Conservation (phyloP, 92 coral and sea anemone species). For the Scolanthus callimorphus region DNA sequence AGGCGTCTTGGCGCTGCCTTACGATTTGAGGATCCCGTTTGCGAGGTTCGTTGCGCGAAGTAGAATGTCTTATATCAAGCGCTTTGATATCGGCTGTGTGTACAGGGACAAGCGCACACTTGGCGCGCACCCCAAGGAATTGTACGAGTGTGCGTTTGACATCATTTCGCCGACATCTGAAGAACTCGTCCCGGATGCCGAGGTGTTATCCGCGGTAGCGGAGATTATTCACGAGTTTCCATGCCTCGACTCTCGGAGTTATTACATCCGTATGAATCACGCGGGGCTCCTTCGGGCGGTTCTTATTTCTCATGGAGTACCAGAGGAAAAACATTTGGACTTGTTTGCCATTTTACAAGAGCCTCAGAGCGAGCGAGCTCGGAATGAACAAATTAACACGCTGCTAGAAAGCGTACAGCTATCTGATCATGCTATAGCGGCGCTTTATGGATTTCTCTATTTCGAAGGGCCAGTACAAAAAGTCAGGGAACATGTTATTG, state of each 20-base stretch:
- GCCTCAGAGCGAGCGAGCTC: constrained; percentile 52
- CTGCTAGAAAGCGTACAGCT: constrained; percentile 64
- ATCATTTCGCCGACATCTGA: constrained; percentile 79
- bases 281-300: constrained; percentile 62
- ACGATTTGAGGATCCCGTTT: constrained; percentile 83
- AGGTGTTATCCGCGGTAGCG: constrained; percentile 69
- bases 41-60: constrained; percentile 86
- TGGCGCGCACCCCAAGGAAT: constrained; percentile 86
- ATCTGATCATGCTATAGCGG: constrained; percentile 54
- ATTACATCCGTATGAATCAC: constrained; percentile 88
- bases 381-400: constrained; percentile 65
- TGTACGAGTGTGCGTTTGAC: constrained; percentile 88
- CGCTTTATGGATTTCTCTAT: constrained; percentile 62
- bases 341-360: constrained; percentile 73
- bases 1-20: constrained; percentile 77
- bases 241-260: constrained; percentile 60
- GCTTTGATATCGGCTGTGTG: constrained; percentile 86
- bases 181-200: constrained; percentile 89
- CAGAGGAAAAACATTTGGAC: constrained; percentile 67
- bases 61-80: constrained; percentile 61
- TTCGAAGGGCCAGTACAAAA: constrained; percentile 78
- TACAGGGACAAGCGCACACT: constrained; percentile 79
- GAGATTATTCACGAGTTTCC: constrained; percentile 89
- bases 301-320: constrained; percentile 70
- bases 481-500: constrained; percentile 66